Evolutionary conservation across 2,797 vertebrate genomes (phyloP).

Genomic region (Myotis planiceps): DNA sequence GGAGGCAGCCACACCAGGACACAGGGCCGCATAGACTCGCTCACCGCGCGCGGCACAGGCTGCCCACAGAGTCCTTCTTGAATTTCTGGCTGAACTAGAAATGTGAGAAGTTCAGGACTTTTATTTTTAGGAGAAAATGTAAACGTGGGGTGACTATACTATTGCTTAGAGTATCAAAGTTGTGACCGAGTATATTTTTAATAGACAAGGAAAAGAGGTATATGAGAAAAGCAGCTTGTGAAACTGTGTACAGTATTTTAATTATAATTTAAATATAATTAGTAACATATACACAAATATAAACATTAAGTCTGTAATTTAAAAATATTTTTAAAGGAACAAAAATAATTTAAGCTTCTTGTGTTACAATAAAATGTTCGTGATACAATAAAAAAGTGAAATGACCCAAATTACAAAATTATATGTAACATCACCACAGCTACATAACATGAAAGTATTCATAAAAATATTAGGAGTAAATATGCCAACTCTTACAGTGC

Average conservation of each 20-base stretch:
- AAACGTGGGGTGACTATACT: slow-evolving; percentile 54
- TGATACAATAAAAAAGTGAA: neutral
- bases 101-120: slow-evolving; percentile 80
- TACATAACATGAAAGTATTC: neutral
- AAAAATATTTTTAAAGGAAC: neutral
- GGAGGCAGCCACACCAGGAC: neutral
- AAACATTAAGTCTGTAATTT: neutral
- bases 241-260: neutral
- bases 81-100: slow-evolving; percentile 86
- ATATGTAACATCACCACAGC: neutral
- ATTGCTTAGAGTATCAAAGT: neutral
- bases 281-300: neutral
- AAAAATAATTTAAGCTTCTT: neutral
- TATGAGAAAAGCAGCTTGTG: neutral
- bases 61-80: slow-evolving; percentile 77
- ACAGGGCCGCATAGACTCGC: neutral
- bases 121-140: slow-evolving; percentile 79
- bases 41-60: slow-evolving; percentile 46
- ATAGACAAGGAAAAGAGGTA: neutral
- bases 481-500: neutral
- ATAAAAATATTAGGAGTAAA: neutral
- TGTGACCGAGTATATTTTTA: neutral
- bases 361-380: neutral
- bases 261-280: neutral
- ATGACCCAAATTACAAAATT: neutral